These are phyloP conservation scores for Mya arenaria DNA, from an alignment of 1,140 invertebrate species.

Conservation along the genomic window DNA sequence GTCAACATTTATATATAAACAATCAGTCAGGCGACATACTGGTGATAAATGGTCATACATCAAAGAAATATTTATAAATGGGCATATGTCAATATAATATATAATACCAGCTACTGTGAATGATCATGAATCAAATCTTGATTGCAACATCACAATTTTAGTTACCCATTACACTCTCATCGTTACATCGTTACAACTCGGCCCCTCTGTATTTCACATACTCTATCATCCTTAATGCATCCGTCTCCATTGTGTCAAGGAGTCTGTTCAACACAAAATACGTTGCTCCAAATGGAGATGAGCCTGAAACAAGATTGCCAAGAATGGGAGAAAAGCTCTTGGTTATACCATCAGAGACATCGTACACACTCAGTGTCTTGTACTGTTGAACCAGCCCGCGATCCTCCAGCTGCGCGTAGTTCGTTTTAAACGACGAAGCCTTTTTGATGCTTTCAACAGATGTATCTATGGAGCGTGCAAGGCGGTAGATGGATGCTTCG, in stretches of 20 bases:
- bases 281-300: conserved; percentile 34
- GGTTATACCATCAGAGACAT: conserved; percentile 41
- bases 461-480: conserved; percentile 34
- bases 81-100: too few species aligned
- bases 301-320: conserved; percentile 8
- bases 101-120: too few species aligned
- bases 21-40: too few species aligned
- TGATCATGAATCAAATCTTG: not conserved
- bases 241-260: conserved; percentile 48
- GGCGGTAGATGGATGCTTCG: conserved; percentile 28
- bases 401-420: conserved; percentile 44
- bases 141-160: not conserved
- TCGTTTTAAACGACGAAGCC: conserved; percentile 46
- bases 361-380: conserved; percentile 38
- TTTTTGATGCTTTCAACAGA: conserved; percentile 42
- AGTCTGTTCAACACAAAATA: conserved; percentile 45
- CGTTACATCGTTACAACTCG: conserved; percentile 9
- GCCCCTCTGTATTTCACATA: conserved; percentile 45
- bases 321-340: conserved; percentile 48
- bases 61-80: too few species aligned
- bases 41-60: too few species aligned
- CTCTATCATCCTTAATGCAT: conserved; percentile 46
- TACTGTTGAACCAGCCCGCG: conserved; percentile 34
- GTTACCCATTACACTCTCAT: not conserved
- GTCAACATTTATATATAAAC: too few species aligned